Evolutionary conservation across 2,888 invertebrate genomes (phyloP).

Genomic region (Watsonalla binaria): DNA sequence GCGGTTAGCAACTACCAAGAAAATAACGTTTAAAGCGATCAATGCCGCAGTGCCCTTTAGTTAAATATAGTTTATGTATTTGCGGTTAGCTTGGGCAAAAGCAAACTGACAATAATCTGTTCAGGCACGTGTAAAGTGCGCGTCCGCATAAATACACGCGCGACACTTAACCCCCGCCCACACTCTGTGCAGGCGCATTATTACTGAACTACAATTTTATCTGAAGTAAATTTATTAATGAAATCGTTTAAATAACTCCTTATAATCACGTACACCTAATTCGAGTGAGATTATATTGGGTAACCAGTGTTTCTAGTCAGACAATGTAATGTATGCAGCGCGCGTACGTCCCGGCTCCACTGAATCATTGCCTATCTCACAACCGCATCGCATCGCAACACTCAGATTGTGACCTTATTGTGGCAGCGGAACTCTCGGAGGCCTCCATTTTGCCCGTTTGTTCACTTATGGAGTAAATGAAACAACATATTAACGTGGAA

Average conservation of each 20-base stretch:
- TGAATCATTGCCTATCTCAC: slow-evolving; percentile 4
- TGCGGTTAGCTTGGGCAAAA: neutral
- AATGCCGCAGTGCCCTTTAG: neutral
- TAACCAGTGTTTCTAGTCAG: slow-evolving; percentile 11
- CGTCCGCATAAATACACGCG: neutral
- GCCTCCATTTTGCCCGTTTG: neutral
- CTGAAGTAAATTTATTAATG: slow-evolving; percentile 1
- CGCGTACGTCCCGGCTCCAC: slow-evolving; percentile 11
- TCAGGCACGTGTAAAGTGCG: slow-evolving; percentile 1
- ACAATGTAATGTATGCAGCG: slow-evolving; percentile 14
- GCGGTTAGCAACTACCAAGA: too few relatives aligned
- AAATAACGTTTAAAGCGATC: too few relatives aligned
- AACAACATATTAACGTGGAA: neutral
- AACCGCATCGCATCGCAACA: slow-evolving; percentile 1
- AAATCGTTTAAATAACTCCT: neutral
- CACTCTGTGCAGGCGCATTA: neutral
- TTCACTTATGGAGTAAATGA: neutral
- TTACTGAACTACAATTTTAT: neutral
- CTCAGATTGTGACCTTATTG: neutral
- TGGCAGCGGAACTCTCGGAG: neutral
- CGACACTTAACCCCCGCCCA: neutral
- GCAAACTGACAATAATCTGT: neutral
- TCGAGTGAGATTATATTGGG: slow-evolving; percentile 10
- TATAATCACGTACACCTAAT: slow-evolving; percentile 13
- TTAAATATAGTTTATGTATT: neutral